Evolutionary conservation across 2,888 invertebrate genomes (phyloP).

Genomic region (Eilema griseolum): DNA sequence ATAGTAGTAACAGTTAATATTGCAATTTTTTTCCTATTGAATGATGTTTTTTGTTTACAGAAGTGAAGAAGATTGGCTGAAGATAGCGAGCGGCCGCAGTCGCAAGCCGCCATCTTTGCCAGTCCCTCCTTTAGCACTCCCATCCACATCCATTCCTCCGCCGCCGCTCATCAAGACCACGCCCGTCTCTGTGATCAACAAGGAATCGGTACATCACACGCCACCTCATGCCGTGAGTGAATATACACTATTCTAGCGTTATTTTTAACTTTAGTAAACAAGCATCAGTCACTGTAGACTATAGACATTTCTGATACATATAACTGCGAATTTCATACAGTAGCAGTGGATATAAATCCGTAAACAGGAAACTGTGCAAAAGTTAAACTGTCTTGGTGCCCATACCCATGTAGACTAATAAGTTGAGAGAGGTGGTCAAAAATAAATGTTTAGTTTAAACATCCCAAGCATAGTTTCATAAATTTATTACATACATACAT

Average conservation of each 20-base stretch:
- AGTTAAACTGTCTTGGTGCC: no score
- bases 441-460: no score
- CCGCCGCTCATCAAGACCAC: constrained; percentile 25
- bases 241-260: constrained; percentile 1
- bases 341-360: no score
- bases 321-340: no score
- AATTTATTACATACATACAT: no score
- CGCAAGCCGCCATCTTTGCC: constrained; percentile 63
- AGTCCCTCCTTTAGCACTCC: constrained; percentile 50
- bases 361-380: no score
- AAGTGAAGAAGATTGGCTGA: constrained; percentile 80
- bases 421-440: no score
- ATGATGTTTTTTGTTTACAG: constrained; percentile 47
- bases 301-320: no score
- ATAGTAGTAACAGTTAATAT: no score
- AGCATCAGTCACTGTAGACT: background rate
- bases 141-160: constrained; percentile 25
- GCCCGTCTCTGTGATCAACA: constrained; percentile 12
- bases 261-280: background rate
- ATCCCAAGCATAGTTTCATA: no score
- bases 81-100: constrained; percentile 61
- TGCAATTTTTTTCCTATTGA: no score
- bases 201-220: constrained; percentile 24
- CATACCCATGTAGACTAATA: no score
- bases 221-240: constrained; percentile 50